Evolutionary conservation across 2,888 invertebrate species (phyloP).

Genomic region (Nebria brevicollis): DNA sequence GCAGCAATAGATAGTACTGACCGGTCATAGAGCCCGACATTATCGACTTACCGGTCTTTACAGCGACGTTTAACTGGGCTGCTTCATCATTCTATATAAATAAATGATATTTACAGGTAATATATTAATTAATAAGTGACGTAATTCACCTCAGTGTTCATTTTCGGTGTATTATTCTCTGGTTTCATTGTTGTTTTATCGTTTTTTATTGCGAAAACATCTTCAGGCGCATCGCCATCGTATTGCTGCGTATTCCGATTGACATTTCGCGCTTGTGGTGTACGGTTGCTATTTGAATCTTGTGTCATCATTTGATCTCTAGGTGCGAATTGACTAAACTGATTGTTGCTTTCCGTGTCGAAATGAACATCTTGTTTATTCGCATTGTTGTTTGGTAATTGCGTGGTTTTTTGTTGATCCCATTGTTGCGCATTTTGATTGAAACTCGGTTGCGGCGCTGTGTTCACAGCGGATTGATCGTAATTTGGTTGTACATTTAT

Average conservation of each 20-base stretch:
- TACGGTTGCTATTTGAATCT: background rate
- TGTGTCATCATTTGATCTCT: background rate
- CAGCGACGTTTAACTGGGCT: slow-evolving; percentile 50
- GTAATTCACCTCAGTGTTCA: background rate
- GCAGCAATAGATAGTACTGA: slow-evolving; percentile 61
- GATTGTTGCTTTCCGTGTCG: slow-evolving; percentile 12
- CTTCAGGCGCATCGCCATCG: background rate
- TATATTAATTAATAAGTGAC: too few relatives aligned
- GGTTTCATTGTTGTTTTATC: background rate
- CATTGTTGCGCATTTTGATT: background rate
- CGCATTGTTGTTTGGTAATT: background rate
- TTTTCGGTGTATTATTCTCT: background rate
- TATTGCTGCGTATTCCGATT: slow-evolving; percentile 20
- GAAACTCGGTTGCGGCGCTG: background rate
- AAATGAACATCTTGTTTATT: background rate
- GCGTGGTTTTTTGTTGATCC: background rate
- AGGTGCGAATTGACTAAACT: slow-evolving; percentile 5
- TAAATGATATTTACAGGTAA: background rate
- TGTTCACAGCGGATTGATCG: background rate
- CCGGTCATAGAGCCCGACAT: slow-evolving; percentile 54
- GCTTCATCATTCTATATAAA: slow-evolving; percentile 4
- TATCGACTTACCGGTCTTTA: slow-evolving; percentile 49
- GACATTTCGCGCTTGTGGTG: background rate
- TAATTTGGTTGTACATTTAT: background rate
- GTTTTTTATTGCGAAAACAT: background rate